Conservation (phyloP, 2,113 vertebrate species). For the Pyrgilauda ruficollis region DNA sequence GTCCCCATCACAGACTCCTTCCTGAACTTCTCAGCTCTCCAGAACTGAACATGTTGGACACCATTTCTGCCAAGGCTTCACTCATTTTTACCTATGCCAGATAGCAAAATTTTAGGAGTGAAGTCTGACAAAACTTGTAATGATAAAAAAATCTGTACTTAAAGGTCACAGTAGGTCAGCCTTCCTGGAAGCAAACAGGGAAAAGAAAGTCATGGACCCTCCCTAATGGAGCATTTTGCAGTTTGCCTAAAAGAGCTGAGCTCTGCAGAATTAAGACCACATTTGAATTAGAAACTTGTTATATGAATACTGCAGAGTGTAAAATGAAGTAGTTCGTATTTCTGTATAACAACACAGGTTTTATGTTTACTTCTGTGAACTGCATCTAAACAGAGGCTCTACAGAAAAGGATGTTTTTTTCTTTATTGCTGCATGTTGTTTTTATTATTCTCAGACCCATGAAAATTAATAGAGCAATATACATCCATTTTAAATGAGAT, state of each 20-base stretch:
- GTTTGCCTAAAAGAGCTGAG: background rate
- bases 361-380: slow-evolving; percentile 25
- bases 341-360: slow-evolving; percentile 7
- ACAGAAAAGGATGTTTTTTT: background rate
- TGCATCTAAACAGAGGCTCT: background rate
- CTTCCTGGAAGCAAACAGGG: background rate
- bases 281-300: background rate
- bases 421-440: slow-evolving; percentile 19
- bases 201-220: background rate
- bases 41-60: background rate
- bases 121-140: background rate
- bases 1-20: background rate
- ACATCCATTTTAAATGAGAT: slow-evolving; percentile 16
- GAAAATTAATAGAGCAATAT: slow-evolving; percentile 51
- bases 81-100: background rate
- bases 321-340: background rate
- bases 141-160: background rate
- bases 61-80: background rate
- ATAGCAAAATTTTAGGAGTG: background rate
- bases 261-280: background rate
- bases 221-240: background rate
- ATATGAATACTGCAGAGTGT: background rate
- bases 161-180: background rate
- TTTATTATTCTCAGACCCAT: slow-evolving; percentile 22
- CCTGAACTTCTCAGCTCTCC: background rate